These are phyloP conservation scores for Telenomus remus DNA, from an alignment of 1,140 invertebrate species.

Conservation along the genomic window DNA sequence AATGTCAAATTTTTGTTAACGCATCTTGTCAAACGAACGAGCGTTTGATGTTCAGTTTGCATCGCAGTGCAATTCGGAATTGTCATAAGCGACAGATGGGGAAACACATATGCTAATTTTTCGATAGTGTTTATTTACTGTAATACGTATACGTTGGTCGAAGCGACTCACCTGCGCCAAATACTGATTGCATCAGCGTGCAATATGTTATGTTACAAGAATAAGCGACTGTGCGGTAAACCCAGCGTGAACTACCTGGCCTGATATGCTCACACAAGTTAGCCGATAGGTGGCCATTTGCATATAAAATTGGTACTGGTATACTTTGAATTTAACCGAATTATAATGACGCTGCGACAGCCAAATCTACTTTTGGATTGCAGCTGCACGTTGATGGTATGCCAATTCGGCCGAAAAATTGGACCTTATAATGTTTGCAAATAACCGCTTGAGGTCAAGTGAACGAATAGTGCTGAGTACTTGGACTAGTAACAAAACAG, in stretches of 20 bases:
- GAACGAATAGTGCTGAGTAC: too few species aligned
- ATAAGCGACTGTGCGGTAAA: conserved; percentile 22
- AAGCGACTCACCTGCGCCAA: conserved; percentile 19
- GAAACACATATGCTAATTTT: conserved; percentile 14
- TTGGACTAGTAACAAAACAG: too few species aligned
- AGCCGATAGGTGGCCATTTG: conserved; percentile 15
- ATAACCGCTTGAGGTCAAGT: too few species aligned
- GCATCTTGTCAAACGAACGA: too few species aligned
- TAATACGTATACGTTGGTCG: conserved; percentile 4
- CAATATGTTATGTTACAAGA: conserved; percentile 33
- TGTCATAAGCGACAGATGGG: not conserved
- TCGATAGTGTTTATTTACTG: conserved; percentile 6
- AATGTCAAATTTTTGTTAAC: too few species aligned
- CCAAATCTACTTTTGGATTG: conserved; percentile 6
- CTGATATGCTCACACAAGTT: not conserved
- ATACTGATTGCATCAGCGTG: conserved; percentile 20
- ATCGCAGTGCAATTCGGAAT: not conserved
- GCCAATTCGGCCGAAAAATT: not conserved
- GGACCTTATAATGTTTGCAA: too few species aligned
- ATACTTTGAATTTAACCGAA: conserved; percentile 17
- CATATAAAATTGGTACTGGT: conserved; percentile 17
- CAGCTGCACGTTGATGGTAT: not conserved
- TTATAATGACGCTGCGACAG: conserved; percentile 6
- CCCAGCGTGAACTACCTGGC: conserved; percentile 23
- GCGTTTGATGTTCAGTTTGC: not conserved